Evolutionary conservation across 1,140 invertebrate genomes (phyloP).

Genomic region (Papilio glaucus): DNA sequence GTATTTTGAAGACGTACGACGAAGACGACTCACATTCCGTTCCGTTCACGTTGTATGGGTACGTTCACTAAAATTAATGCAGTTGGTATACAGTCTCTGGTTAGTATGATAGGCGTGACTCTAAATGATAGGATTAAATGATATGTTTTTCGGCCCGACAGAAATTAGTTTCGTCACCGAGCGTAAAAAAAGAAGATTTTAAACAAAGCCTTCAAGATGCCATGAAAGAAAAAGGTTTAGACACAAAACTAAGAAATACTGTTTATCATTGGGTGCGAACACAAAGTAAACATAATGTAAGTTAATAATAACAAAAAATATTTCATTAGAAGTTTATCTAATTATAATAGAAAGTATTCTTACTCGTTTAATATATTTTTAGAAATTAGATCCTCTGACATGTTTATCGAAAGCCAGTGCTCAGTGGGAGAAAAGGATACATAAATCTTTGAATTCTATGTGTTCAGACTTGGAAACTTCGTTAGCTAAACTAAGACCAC

Average conservation of each 20-base stretch:
- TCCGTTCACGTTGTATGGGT: too few species aligned
- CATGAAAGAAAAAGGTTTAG: conserved; percentile 89
- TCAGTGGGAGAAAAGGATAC: conserved; percentile 96
- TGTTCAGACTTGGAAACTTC: conserved; percentile 93
- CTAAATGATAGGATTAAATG: too few species aligned
- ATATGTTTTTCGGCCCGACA: conserved; percentile 68
- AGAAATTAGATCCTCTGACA: conserved; percentile 83
- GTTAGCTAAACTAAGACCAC: conserved; percentile 89
- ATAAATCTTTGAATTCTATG: conserved; percentile 98
- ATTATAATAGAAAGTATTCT: neutral
- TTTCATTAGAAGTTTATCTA: neutral
- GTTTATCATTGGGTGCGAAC: conserved; percentile 91
- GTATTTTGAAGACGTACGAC: too few species aligned
- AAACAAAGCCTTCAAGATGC: conserved; percentile 88
- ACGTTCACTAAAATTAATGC: too few species aligned
- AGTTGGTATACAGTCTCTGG: too few species aligned
- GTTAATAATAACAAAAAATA: conserved; percentile 39
- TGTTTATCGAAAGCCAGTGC: conserved; percentile 93
- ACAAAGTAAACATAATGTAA: conserved; percentile 82
- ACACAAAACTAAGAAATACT: conserved; percentile 91
- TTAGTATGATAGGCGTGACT: too few species aligned
- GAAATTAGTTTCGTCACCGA: conserved; percentile 89
- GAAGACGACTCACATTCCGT: too few species aligned
- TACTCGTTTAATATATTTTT: conserved; percentile 39
- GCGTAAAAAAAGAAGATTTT: conserved; percentile 90